Base-by-base conservation (phyloP, 2,797 vertebrate genomes). In the Manis pentadactyla region DNA sequence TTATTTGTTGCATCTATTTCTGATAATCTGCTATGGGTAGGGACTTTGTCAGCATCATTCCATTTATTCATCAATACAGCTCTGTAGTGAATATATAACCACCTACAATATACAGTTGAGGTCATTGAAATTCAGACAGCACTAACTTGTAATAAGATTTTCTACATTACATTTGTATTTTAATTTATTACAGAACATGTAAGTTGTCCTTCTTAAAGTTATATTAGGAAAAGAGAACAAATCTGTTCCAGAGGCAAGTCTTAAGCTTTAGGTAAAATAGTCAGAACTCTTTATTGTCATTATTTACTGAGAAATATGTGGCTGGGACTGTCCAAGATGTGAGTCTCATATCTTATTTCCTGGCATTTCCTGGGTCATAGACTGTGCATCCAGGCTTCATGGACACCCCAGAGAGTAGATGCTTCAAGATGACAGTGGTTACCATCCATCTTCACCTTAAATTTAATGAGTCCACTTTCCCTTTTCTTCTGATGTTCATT, bases 351-450 rank as follows among this genome's bases (percentile, higher is more conserved):
- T 21, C 23, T 29, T 29, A 17, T 55, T 75, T 23, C 19, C 3
- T 1, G 31, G 61, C 8, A 0, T 4, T 53, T 57, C 39, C 51
- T 61, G 18, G 19, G 27, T 7, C 19, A 3, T 4, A 14, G n/a
- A 18, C 9, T 27, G 2, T 1, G 34, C 2, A 23, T 14, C 29
- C 7, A 29, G 9, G 11, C 5, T 8, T 64, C 31, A 1, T 0
- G 1, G 10, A 31, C 13, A 21, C 59, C 2, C 14, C 1, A 31
- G 10, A 0, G 8, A 11, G 7, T 3, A 18, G n/a, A 37, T n/a
- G 9, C 4, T 4, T 37, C 21, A 81, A 17, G 19, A 27, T 29
- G 21, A 34, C 8, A 25, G 7, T 17, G 23, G 9, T 46, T 29
- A 17, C 0, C 5, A 19, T 15, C 21, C 39, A 10, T 83, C 61